Percentiles rank a stretch among this genome's conserved stretches.
These are phyloP conservation scores for Antheraea yamamai DNA, from an alignment of 2,888 invertebrate genomes.

Conservation along the genomic window DNA sequence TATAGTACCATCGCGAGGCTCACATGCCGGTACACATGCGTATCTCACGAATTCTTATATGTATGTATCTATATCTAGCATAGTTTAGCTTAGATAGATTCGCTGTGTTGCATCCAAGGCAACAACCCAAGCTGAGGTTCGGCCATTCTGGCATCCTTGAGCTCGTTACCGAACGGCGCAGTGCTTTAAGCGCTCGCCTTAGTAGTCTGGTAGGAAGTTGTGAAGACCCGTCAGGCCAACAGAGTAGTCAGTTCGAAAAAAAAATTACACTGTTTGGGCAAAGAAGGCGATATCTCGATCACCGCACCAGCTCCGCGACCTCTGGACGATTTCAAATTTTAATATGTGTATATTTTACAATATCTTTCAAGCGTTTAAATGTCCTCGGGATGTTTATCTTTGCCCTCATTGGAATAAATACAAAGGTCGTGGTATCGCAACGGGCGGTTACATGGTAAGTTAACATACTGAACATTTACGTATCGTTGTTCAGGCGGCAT, in stretches of 20 bases:
- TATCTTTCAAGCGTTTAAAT: background rate
- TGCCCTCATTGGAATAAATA: background rate
- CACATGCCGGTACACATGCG: no score
- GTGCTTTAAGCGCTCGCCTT: no score
- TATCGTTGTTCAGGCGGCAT: background rate
- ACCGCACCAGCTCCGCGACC: background rate
- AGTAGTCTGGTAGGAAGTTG: no score
- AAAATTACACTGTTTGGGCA: background rate
- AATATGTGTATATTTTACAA: background rate
- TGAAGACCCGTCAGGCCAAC: no score
- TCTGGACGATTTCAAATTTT: background rate
- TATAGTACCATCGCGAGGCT: background rate
- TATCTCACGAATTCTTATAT: no score
- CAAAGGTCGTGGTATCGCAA: background rate
- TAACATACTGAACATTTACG: background rate
- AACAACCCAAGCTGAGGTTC: no score
- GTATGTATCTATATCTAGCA: no score
- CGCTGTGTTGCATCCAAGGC: no score
- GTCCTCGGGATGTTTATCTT: background rate
- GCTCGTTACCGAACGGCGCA: no score
- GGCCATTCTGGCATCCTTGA: no score
- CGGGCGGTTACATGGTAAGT: background rate
- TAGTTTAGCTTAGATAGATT: no score
- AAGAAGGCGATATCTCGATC: background rate
- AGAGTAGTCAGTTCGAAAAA: no score